Evolutionary conservation across 2,113 vertebrate species (phyloP).

Genomic region (Mobula hypostoma): DNA sequence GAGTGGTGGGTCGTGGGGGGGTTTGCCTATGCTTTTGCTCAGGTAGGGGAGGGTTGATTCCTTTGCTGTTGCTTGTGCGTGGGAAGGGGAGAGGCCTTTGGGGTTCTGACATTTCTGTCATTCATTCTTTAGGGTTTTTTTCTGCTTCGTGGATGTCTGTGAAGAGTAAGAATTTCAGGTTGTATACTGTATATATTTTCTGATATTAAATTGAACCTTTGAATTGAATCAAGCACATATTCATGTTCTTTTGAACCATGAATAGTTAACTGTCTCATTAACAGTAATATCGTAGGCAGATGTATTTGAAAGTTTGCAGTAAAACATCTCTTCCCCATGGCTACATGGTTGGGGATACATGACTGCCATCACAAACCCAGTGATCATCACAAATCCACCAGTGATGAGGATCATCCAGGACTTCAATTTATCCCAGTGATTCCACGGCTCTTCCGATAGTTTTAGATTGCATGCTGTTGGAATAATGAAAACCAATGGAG

Average conservation of each 20-base stretch:
- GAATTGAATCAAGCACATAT: neutral
- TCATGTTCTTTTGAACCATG: slow-evolving; percentile 27
- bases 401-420: slow-evolving; percentile 62
- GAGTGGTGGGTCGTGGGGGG: too few species aligned
- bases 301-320: slow-evolving; percentile 67
- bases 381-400: slow-evolving; percentile 75
- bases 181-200: too few species aligned
- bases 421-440: slow-evolving; percentile 65
- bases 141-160: too few species aligned
- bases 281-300: slow-evolving; percentile 57
- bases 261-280: slow-evolving; percentile 39
- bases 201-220: too few species aligned
- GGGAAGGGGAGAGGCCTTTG: too few species aligned
- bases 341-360: slow-evolving; percentile 74
- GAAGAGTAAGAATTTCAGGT: too few species aligned
- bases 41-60: too few species aligned
- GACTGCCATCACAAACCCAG: slow-evolving; percentile 69
- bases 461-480: slow-evolving; percentile 83
- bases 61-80: too few species aligned
- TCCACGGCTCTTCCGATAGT: slow-evolving; percentile 72
- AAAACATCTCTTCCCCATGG: slow-evolving; percentile 85
- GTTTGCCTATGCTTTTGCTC: too few species aligned
- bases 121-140: too few species aligned
- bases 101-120: too few species aligned
- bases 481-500: slow-evolving; percentile 87